These are phyloP conservation scores for Orthonychiurus folsomi DNA, from an alignment of 2,888 invertebrate genomes.

Conservation along the genomic window DNA sequence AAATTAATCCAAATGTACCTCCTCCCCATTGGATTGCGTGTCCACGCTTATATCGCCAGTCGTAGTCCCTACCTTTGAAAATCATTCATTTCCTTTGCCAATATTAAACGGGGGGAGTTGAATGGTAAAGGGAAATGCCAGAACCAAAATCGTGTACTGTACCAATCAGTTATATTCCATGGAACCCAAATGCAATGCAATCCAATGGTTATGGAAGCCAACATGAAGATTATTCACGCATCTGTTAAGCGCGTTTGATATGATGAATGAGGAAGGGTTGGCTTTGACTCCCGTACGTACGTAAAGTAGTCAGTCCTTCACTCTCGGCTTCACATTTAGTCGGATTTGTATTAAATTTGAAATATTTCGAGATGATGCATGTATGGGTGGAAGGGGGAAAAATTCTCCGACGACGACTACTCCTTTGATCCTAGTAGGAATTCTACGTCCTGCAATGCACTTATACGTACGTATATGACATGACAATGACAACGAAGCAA, in stretches of 20 bases:
- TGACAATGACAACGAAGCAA: not conserved
- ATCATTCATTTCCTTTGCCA: not conserved
- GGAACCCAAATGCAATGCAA: too few relatives aligned
- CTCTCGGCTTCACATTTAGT: not conserved
- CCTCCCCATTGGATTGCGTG: too few relatives aligned
- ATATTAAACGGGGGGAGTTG: not conserved
- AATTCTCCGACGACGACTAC: not conserved
- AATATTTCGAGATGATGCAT: not conserved
- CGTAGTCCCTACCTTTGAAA: not conserved
- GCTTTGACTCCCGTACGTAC: not conserved
- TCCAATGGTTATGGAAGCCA: too few relatives aligned
- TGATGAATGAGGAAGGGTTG: not conserved
- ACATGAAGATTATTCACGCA: not conserved
- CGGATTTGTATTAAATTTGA: not conserved
- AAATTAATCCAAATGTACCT: too few relatives aligned
- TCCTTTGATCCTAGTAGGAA: not conserved
- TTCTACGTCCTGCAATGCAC: too few relatives aligned
- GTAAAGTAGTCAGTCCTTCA: not conserved
- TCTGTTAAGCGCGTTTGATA: not conserved
- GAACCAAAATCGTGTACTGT: too few relatives aligned
- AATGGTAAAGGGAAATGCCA: not conserved
- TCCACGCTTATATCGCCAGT: too few relatives aligned
- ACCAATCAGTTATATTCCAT: too few relatives aligned
- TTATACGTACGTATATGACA: not conserved
- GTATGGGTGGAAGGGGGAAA: not conserved